These are phyloP conservation scores for Anthopleura sola DNA, from an alignment of 64 coral and sea anemone genomes.

Conservation along the genomic window DNA sequence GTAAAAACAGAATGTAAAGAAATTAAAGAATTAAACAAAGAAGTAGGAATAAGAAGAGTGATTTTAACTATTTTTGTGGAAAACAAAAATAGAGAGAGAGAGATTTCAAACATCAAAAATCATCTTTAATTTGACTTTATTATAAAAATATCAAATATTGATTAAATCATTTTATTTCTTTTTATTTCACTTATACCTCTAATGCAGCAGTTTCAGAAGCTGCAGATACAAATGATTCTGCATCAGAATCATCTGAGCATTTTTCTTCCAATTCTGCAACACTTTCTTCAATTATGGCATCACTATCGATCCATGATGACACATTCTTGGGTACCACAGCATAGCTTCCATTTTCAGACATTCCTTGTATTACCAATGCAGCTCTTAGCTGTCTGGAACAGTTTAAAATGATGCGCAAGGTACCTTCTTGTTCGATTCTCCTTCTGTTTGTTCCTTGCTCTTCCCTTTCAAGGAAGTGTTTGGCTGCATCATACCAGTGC, in stretches of 20 bases:
- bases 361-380: conserved; percentile 53
- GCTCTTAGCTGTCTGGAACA: conserved; percentile 49
- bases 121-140: not conserved
- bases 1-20: no score
- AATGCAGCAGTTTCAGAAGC: conserved; percentile 81
- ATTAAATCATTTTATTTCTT: not conserved
- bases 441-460: not conserved
- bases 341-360: conserved; percentile 18
- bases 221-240: conserved; percentile 88
- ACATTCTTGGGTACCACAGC: conserved; percentile 45
- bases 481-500: conserved; percentile 79
- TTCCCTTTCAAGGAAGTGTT: not conserved
- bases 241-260: conserved; percentile 32
- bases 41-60: no score
- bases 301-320: conserved; percentile 75
- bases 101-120: not conserved
- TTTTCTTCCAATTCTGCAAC: conserved; percentile 15
- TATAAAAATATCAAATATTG: not conserved
- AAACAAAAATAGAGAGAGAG: no score
- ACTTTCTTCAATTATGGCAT: conserved; percentile 7
- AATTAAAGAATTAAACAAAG: no score
- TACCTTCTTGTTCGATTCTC: conserved; percentile 33
- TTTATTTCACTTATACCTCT: conserved; percentile 40
- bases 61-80: no score
- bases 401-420: conserved; percentile 46